A percentile compares a stretch with the other conserved stretches of the same genome.
Conservation (phyloP, 1,140 invertebrate genomes). For the Cydia splendana region DNA sequence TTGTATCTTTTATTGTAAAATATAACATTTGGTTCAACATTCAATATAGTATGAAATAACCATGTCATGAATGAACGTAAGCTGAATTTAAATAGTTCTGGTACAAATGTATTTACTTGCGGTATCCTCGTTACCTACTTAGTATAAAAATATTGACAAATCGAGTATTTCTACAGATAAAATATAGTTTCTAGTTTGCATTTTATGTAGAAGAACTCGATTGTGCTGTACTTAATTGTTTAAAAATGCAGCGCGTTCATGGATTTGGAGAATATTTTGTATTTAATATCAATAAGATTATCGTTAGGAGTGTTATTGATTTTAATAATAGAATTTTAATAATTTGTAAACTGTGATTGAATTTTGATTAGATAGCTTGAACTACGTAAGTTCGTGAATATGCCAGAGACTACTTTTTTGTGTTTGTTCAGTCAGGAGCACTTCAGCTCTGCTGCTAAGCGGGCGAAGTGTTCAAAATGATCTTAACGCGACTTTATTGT, state of each 20-base stretch:
- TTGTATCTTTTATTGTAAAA: too few relatives aligned
- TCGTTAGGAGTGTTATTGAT: slow-evolving; percentile 8
- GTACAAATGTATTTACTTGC: slow-evolving; percentile 5
- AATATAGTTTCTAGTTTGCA: neutral
- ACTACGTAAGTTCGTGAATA: neutral
- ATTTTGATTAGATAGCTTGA: slow-evolving; percentile 24
- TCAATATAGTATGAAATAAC: neutral
- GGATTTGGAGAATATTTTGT: slow-evolving; percentile 35
- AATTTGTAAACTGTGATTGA: slow-evolving; percentile 20
- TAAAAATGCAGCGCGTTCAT: slow-evolving; percentile 38
- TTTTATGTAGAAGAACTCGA: slow-evolving; percentile 1
- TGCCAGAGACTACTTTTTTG: neutral
- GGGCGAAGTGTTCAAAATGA: too few relatives aligned
- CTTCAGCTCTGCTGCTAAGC: too few relatives aligned
- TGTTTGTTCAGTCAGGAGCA: neutral
- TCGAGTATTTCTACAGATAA: slow-evolving; percentile 4
- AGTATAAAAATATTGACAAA: slow-evolving; percentile 5
- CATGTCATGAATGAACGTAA: slow-evolving; percentile 1
- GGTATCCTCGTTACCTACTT: neutral
- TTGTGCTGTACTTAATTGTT: neutral
- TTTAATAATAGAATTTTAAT: slow-evolving; percentile 21
- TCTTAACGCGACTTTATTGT: too few relatives aligned
- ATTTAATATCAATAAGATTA: slow-evolving; percentile 2
- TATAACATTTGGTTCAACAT: neutral
- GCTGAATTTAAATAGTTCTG: neutral